Percentiles rank a stretch among this genome's conserved stretches.
phyloP scores from a whole-genome alignment of 2,113 vertebrate species.

The Eidolon helvum region DNA sequence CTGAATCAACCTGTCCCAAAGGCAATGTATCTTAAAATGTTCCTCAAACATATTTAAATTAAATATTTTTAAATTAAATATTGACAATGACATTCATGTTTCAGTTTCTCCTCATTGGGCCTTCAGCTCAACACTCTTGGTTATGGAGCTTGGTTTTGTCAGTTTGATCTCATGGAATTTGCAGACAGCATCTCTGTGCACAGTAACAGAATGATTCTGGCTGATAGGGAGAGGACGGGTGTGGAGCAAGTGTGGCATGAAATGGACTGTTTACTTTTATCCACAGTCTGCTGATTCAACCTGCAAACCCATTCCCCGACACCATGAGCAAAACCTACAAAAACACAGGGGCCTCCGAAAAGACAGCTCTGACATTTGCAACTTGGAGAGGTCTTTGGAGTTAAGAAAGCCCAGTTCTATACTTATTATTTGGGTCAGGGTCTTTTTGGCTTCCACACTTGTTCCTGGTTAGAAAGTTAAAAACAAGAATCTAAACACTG shows the following conservation, averaged over 20 bases:
- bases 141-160: neutral
- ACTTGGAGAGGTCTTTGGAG: neutral
- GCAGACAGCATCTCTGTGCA: constrained; percentile 32
- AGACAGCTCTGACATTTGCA: constrained; percentile 42
- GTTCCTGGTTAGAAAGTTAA: constrained; percentile 77
- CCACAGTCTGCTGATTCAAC: constrained; percentile 80
- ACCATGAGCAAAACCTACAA: constrained; percentile 81
- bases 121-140: neutral
- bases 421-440: constrained; percentile 54
- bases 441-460: constrained; percentile 51
- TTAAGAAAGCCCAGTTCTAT: neutral
- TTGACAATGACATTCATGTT: neutral
- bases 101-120: neutral
- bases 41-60: constrained; percentile 32
- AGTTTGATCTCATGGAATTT: constrained; percentile 48
- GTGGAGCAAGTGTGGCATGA: constrained; percentile 75
- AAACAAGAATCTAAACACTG: constrained; percentile 69
- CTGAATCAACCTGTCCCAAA: neutral
- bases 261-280: constrained; percentile 83
- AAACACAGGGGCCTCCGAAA: constrained; percentile 75
- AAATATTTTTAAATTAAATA: constrained; percentile 49
- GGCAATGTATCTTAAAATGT: neutral
- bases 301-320: constrained; percentile 76
- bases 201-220: constrained; percentile 57
- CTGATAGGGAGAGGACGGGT: constrained; percentile 33